phyloP scores from a whole-genome alignment of 1,140 invertebrate species.

The Arctopsyche grandis region DNA sequence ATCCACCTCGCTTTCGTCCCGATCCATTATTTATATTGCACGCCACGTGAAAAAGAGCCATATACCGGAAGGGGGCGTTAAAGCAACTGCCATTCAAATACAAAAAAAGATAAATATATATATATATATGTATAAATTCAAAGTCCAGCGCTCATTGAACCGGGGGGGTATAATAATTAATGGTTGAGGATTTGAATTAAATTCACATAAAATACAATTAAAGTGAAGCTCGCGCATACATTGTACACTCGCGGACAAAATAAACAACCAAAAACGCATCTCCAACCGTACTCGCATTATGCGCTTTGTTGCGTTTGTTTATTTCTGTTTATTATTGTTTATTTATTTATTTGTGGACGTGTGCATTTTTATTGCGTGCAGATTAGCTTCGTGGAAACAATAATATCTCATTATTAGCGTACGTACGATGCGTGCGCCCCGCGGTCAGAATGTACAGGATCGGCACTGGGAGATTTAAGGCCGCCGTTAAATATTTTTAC shows the following conservation, averaged over 20 bases:
- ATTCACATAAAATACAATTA: conserved; percentile 48
- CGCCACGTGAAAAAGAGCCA: background rate
- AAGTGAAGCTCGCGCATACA: conserved; percentile 19
- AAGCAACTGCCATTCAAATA: background rate
- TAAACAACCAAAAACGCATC: conserved; percentile 2
- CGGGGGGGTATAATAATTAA: conserved; percentile 11
- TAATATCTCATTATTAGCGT: conserved; percentile 32
- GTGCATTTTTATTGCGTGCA: conserved; percentile 20
- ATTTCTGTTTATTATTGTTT: conserved; percentile 4
- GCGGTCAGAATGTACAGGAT: conserved; percentile 15
- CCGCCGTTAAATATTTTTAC: conserved; percentile 27
- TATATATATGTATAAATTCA: background rate
- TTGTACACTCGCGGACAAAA: background rate
- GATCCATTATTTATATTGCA: conserved; percentile 19
- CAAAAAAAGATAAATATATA: background rate
- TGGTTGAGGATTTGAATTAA: conserved; percentile 41
- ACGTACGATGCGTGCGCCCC: conserved; percentile 18
- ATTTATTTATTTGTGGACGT: background rate
- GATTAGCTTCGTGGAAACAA: conserved; percentile 28
- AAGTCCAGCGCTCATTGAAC: conserved; percentile 24
- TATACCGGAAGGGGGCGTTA: background rate
- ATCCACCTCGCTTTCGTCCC: background rate
- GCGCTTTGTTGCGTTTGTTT: background rate
- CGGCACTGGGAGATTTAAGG: conserved; percentile 9
- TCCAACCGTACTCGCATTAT: conserved; percentile 7